These are phyloP conservation scores for Puffinus mauretanicus DNA, from an alignment of 2,113 vertebrate genomes.

Conservation along the genomic window DNA sequence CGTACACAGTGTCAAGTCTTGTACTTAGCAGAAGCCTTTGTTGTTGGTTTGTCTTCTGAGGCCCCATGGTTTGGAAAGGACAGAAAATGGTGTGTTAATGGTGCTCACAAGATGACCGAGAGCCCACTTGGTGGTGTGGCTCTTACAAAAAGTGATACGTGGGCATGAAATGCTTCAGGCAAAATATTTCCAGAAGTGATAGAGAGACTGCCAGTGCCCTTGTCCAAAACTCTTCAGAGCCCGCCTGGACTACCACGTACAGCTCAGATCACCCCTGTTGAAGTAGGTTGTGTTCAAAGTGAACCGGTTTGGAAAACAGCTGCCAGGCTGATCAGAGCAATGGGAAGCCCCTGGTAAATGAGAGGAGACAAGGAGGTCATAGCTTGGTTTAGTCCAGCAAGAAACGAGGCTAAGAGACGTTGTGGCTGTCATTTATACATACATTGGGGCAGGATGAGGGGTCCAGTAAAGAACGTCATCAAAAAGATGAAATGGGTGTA, in stretches of 20 bases:
- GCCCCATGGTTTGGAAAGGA: background rate
- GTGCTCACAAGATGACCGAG: background rate
- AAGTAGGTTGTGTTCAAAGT: background rate
- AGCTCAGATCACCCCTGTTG: background rate
- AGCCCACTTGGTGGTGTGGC: background rate
- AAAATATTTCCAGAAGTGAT: background rate
- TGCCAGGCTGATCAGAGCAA: background rate
- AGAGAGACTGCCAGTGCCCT: background rate
- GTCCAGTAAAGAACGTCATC: background rate
- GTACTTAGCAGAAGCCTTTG: background rate
- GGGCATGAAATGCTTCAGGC: background rate
- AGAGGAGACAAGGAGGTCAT: background rate
- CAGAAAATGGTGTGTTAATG: background rate
- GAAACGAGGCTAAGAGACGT: background rate
- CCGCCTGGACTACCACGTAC: rapidly evolving
- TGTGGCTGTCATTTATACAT: background rate
- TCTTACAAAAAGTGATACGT: background rate
- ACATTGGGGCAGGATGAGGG: background rate
- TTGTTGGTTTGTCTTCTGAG: background rate
- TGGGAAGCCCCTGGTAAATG: background rate
- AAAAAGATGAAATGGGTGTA: background rate
- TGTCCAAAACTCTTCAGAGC: background rate
- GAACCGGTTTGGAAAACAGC: background rate
- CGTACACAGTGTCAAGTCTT: background rate
- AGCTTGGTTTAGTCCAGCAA: background rate